phyloP scores from a whole-genome alignment of 2,113 vertebrate genomes.

The Gobio gobio region DNA sequence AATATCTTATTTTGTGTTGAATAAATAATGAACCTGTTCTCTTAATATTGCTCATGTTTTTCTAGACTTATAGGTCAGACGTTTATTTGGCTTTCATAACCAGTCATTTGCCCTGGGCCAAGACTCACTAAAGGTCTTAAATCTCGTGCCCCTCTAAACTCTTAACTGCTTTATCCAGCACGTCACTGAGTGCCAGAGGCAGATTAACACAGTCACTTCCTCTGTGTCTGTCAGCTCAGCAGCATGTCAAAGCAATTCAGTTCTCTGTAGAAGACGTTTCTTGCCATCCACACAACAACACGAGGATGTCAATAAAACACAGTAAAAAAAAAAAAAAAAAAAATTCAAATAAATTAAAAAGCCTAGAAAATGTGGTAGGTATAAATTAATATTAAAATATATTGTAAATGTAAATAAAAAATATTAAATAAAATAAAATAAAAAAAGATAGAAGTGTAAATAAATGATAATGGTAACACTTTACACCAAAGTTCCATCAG shows the following conservation, averaged over 20 bases:
- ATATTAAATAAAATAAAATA: too few species aligned
- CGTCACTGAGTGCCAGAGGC: slow-evolving; percentile 38
- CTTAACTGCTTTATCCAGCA: slow-evolving; percentile 28
- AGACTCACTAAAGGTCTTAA: slow-evolving; percentile 16
- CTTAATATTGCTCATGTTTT: slow-evolving; percentile 15
- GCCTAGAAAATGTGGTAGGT: too few species aligned
- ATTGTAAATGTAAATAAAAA: too few species aligned
- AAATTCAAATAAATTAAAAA: neutral
- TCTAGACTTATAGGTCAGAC: slow-evolving; percentile 31
- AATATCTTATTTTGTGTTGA: neutral
- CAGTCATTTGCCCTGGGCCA: slow-evolving; percentile 18
- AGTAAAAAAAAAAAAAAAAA: too few species aligned
- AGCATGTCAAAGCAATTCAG: slow-evolving; percentile 9
- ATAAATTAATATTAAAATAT: too few species aligned
- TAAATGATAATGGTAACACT: too few species aligned
- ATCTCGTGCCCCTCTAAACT: slow-evolving; percentile 34
- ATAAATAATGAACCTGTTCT: neutral
- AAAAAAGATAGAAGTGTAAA: too few species aligned
- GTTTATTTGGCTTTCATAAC: slow-evolving; percentile 38
- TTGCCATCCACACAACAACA: neutral
- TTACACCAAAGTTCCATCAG: too few species aligned
- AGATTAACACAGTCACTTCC: slow-evolving; percentile 37
- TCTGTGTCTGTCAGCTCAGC: slow-evolving; percentile 30
- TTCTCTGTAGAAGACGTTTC: neutral
- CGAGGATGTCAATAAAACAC: neutral